Evolutionary conservation across 2,888 invertebrate species (phyloP), one percentile per base, ranked within the genome.

Genomic region (Notodonta ziczac): DNA sequence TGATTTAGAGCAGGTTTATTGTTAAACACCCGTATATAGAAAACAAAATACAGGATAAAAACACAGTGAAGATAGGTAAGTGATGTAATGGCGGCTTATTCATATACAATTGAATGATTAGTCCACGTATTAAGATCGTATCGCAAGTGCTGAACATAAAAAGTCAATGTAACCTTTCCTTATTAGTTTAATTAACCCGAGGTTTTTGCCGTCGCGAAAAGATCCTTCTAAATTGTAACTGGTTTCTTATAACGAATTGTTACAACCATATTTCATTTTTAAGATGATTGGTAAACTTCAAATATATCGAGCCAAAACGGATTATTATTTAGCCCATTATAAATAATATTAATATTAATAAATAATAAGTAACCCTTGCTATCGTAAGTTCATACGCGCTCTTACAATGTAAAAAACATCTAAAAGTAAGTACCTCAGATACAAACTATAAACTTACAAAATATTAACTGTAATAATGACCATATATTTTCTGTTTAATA

Each of bases 61-160:
- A 50, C 16, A 12, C 16, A 9, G 16, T n/a, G n/a, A 14, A 50
- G 14, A 50, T 50, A 9, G 16, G 14, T 50, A 16, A 10, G 50
- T 16, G n/a, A 16, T 16, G 50, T 50, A 50, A 50, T 50, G n/a
- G 16, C 10, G 16, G 50, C 50, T 50, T 16, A 16, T 50, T 50
- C 50, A 50, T 50, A 16, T 9, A 50, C 50, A 50, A 50, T 50
- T 50, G 48, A 16, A 50, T 50, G 50, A 16, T 50, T 50, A 50
- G 16, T 50, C 50, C 3, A 50, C 8, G 2, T 50, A 48, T 48
- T 48, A 48, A 14, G n/a, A 42, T 8, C 48, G 1, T 48, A 14
- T 48, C 48, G 8, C 14, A 50, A 16, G 14, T 50, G 8, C 14
- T 2, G 9, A 9, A 9, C 2, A 4, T n/a, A n/a, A 13, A 16